A percentile compares a stretch with the other conserved stretches of the same genome.
phyloP scores from a whole-genome alignment of 2,797 vertebrate species.

The Malurus splendens region DNA sequence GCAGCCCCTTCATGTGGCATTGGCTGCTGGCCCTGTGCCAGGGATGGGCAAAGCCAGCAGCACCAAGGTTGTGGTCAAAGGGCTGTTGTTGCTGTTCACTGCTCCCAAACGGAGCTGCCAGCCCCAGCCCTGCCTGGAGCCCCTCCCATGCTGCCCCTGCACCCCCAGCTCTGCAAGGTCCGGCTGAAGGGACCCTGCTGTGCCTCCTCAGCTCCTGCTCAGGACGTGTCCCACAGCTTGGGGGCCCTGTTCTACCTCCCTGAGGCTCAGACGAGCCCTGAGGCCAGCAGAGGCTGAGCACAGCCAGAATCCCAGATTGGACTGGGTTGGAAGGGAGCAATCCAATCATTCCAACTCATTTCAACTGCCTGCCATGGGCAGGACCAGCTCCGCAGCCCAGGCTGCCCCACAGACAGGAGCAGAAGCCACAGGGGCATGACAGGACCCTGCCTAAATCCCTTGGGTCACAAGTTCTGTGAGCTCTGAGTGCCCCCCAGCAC shows the following conservation, averaged over 20 bases:
- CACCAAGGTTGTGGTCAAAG: too few relatives aligned
- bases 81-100: too few relatives aligned
- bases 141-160: background rate
- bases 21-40: accelerated
- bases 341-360: background rate
- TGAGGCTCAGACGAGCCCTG: accelerated
- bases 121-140: too few relatives aligned
- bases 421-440: accelerated
- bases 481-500: accelerated
- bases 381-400: background rate
- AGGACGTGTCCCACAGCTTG: too few relatives aligned
- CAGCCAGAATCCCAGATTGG: too few relatives aligned
- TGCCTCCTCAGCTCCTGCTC: background rate
- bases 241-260: background rate
- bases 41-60: accelerated
- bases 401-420: background rate
- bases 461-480: background rate
- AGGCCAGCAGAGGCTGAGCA: background rate
- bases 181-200: background rate
- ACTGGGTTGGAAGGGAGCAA: background rate
- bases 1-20: accelerated
- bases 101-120: background rate
- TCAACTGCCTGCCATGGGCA: background rate
- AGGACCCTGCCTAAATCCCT: background rate
- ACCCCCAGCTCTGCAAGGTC: background rate